Percentiles rank a stretch among this genome's conserved stretches.
These are phyloP conservation scores for Cataglyphis albicans DNA, from an alignment of 2,888 invertebrate species.

Conservation along the genomic window DNA sequence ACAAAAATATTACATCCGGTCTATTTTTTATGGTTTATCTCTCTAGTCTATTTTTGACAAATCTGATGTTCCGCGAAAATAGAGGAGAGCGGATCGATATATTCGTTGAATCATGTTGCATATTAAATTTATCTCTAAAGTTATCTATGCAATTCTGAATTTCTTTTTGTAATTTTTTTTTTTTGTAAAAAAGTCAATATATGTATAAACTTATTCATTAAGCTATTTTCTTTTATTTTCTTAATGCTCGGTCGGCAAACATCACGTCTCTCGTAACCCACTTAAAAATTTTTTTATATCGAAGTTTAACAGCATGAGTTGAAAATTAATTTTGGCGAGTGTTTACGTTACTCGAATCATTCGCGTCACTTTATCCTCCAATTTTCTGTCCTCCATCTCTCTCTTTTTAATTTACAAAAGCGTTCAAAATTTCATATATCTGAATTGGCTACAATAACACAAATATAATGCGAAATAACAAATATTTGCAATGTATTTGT, in stretches of 20 bases:
- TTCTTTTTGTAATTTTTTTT: too few species aligned
- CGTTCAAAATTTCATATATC: neutral
- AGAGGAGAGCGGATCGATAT: neutral
- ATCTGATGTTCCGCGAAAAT: constrained; percentile 4
- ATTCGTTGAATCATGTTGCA: neutral
- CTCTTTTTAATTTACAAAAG: neutral
- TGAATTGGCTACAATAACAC: neutral
- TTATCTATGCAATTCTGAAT: neutral
- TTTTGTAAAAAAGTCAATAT: too few species aligned
- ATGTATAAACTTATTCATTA: too few species aligned
- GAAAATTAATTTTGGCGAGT: constrained; percentile 1
- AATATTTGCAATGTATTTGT: neutral
- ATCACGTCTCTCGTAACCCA: neutral
- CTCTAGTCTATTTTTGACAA: neutral
- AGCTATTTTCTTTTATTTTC: too few species aligned
- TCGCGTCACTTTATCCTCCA: neutral
- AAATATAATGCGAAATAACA: neutral
- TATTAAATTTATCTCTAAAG: neutral
- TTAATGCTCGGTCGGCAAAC: neutral
- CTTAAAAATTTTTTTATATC: neutral
- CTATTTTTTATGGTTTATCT: neutral
- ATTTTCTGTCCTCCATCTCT: neutral
- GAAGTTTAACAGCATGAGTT: neutral
- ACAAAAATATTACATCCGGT: neutral
- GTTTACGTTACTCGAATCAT: neutral